Conservation (phyloP, 2,113 vertebrate species). For the Herpailurus yagouaroundi region DNA sequence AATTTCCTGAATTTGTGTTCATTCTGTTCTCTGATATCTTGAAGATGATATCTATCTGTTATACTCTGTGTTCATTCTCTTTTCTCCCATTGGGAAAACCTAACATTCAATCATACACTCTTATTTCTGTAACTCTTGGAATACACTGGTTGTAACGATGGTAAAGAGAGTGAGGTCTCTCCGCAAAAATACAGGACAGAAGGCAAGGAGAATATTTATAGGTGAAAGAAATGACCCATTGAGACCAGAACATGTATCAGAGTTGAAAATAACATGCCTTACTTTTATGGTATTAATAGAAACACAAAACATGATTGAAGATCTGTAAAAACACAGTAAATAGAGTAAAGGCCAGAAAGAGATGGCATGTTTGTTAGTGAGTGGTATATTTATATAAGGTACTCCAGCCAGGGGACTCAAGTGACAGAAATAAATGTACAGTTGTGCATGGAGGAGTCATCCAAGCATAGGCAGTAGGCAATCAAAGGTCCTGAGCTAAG, state of each 20-base stretch:
- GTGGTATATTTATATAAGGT: neutral
- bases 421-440: neutral
- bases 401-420: neutral
- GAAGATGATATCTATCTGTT: neutral
- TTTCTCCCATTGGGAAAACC: neutral
- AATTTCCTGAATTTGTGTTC: neutral
- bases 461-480: neutral
- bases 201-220: neutral
- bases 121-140: neutral
- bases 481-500: neutral
- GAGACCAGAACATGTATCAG: neutral
- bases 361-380: neutral
- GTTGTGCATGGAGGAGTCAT: neutral
- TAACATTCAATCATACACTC: neutral
- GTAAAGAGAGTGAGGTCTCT: neutral
- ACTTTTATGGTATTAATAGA: neutral
- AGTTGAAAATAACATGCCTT: neutral
- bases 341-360: neutral
- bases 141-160: neutral
- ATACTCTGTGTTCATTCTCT: neutral
- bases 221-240: neutral
- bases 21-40: conserved; percentile 16
- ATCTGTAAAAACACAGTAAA: neutral
- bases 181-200: neutral
- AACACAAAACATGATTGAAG: neutral